Base-by-base conservation (phyloP, 2,888 invertebrate species). In the Prosapia bicincta region DNA sequence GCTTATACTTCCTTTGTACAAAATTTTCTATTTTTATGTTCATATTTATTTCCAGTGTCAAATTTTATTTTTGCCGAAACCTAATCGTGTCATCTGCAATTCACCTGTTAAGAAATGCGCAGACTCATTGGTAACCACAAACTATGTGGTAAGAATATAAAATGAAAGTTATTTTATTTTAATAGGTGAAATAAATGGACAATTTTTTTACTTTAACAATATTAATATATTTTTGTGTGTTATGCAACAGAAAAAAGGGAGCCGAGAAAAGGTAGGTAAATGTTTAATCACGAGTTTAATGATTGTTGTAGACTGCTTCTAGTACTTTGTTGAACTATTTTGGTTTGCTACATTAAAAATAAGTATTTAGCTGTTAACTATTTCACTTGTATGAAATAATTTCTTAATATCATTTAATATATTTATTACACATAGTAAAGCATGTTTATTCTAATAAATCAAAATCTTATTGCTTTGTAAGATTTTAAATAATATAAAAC, bases 231-330 rank as follows among this genome's bases (percentile, higher is more conserved):
- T 66, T 76, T 78, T 78, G 77, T 78, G 66, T 80, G 81, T 78
- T 78, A 69, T 73, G 80, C 80, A 78, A 82, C 90, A 93, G 93
- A 94, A 93, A 90, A 93, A 93, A 87, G 93, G 93, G 88, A 93
- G 93, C 88, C 90, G 92, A 85, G 93, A 94, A 85, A 93, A 93
- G 92, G 93, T 93, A 91, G 91, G 91, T 84, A 68, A 26, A 69
- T 32, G 38, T 69, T 20, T 54, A n/a, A 20, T 3, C 54, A 54
- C 5, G 7, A 54, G n/a, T 54, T 5, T 3, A 20, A 9, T 38
- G 20, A 6, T 3, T 20, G 5, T 38, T 38, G 38, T 38, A 54
- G 54, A 20, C 7, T 54, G 54, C 54, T 54, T 54, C 54, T 30
- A 6, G n/a, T 20, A 54, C 3, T 54, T 54, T 54, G n/a, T n/a